phyloP scores from a whole-genome alignment of 2,797 vertebrate genomes.

The Streptopelia turtur region DNA sequence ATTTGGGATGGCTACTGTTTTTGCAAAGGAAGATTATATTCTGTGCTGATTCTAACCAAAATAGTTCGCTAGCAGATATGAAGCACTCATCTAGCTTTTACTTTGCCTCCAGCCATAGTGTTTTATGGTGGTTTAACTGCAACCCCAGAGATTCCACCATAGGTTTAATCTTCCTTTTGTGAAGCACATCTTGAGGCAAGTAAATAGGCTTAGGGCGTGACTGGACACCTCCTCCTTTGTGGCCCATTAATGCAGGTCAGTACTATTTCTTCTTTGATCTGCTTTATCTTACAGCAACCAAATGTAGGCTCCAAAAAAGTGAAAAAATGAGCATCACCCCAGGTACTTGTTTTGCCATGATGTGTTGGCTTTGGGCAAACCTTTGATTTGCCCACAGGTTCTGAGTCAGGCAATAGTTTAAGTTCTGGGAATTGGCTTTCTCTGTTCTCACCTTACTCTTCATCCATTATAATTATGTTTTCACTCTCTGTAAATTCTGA shows the following conservation, averaged over 20 bases:
- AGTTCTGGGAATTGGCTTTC: not conserved
- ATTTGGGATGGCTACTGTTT: not conserved
- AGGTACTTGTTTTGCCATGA: not conserved
- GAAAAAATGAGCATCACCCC: not conserved
- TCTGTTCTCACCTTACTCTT: not conserved
- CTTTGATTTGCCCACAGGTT: not conserved
- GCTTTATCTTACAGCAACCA: not conserved
- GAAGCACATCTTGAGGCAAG: not conserved
- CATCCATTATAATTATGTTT: not conserved
- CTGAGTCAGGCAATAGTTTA: not conserved
- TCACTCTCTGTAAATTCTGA: not conserved
- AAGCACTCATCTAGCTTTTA: not conserved
- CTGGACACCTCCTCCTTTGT: not conserved
- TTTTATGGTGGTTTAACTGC: not conserved
- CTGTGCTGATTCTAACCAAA: not conserved
- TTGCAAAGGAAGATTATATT: not conserved
- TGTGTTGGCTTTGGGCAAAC: not conserved
- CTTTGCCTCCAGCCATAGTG: not conserved
- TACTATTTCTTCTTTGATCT: not conserved
- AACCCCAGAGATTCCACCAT: not conserved
- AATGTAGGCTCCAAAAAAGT: not conserved
- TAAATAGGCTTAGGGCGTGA: not conserved
- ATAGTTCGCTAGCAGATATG: not conserved
- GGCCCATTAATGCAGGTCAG: not conserved
- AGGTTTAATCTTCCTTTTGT: not conserved